These are phyloP conservation scores for Pygoscelis adeliae DNA, from an alignment of 2,113 vertebrate genomes.

Conservation along the genomic window DNA sequence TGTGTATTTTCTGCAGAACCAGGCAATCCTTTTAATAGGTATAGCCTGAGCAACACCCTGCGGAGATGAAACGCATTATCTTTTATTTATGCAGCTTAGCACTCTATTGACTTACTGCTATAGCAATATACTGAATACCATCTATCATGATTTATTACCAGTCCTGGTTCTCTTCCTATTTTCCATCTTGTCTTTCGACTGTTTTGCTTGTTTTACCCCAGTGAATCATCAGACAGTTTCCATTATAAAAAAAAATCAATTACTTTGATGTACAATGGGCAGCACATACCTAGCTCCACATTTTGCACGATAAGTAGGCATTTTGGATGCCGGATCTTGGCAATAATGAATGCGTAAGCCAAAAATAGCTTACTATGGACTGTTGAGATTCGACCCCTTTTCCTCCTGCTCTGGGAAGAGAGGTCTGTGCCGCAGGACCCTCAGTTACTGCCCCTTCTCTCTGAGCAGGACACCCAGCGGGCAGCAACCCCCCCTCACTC, in stretches of 20 bases:
- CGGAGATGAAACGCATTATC: conserved; percentile 26
- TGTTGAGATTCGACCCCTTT: not conserved
- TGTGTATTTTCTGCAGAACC: conserved; percentile 11
- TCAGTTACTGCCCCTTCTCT: not conserved
- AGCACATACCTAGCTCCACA: not conserved
- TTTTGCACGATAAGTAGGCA: not conserved
- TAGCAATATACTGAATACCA: not conserved
- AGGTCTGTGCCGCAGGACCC: not conserved
- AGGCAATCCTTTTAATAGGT: not conserved
- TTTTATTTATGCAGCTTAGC: conserved; percentile 28
- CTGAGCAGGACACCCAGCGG: not conserved
- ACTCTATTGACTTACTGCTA: conserved; percentile 11
- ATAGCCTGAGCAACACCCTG: conserved; percentile 3
- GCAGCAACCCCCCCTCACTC: not conserved
- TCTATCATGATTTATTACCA: not conserved
- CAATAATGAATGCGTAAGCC: not conserved
- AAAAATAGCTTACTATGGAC: not conserved
- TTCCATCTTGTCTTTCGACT: not conserved
- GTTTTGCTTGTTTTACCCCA: conserved; percentile 24
- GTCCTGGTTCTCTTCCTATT: not conserved
- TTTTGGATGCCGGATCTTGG: not conserved
- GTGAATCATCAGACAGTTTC: conserved; percentile 15
- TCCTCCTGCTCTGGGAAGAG: not conserved
- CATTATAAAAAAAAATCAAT: conserved; percentile 31
- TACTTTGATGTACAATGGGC: conserved; percentile 4